Conservation (phyloP, 2,797 vertebrate genomes). For the Adrianichthys oophorus region DNA sequence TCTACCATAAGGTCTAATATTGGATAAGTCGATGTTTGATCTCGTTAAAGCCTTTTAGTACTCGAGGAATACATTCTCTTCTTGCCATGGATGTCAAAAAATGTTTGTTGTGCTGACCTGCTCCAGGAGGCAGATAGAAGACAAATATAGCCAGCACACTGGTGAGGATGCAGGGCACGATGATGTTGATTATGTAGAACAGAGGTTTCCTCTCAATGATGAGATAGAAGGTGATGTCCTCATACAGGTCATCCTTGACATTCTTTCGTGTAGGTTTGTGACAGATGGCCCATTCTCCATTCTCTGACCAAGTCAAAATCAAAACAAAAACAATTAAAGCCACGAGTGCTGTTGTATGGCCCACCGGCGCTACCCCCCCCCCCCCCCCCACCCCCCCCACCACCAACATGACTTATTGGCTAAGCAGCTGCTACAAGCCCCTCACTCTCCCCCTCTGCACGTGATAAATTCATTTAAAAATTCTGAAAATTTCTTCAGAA, state of each 20-base stretch:
- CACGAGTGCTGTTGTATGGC: too few species aligned
- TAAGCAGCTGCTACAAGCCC: too few species aligned
- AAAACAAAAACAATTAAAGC: not conserved
- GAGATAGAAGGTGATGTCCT: conserved; percentile 90
- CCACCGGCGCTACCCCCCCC: too few species aligned
- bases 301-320: conserved; percentile 72
- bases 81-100: conserved; percentile 25
- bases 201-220: conserved; percentile 90
- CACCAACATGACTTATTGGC: too few species aligned
- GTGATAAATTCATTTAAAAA: too few species aligned
- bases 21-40: too few species aligned
- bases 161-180: conserved; percentile 90
- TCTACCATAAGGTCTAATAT: too few species aligned
- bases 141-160: conserved; percentile 90
- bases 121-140: conserved; percentile 91
- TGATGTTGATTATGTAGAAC: conserved; percentile 91
- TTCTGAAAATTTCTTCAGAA: too few species aligned
- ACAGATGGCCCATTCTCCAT: conserved; percentile 89
- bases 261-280: conserved; percentile 86
- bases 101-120: conserved; percentile 74
- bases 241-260: conserved; percentile 73
- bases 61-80: conserved; percentile 10
- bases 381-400: too few species aligned
- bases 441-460: too few species aligned
- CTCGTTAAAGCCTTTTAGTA: not conserved